Percentiles rank a stretch among this genome's conserved stretches.
These are phyloP conservation scores for Anoncus sp. DNA, from an alignment of 2,888 invertebrate species.

Conservation along the genomic window DNA sequence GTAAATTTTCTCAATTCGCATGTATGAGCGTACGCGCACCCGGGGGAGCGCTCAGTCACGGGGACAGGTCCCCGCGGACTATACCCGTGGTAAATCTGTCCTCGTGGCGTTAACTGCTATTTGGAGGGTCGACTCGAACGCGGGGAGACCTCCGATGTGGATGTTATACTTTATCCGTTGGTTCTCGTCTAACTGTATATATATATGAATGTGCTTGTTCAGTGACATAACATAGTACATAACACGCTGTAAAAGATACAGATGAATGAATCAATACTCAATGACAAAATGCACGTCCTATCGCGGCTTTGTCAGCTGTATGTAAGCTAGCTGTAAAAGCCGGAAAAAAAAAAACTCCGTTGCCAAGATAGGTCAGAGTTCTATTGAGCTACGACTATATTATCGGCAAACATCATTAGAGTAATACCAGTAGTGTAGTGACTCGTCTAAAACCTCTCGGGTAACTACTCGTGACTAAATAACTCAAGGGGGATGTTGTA, in stretches of 20 bases:
- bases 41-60: conserved; percentile 79
- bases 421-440: conserved; percentile 51
- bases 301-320: background rate
- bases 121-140: conserved; percentile 70
- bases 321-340: background rate
- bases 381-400: conserved; percentile 25
- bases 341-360: background rate
- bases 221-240: background rate
- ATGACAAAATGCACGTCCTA: background rate
- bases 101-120: conserved; percentile 78
- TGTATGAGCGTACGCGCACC: conserved; percentile 79
- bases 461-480: conserved; percentile 60
- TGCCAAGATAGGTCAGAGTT: background rate
- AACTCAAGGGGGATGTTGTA: conserved; percentile 46
- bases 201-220: background rate
- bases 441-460: conserved; percentile 42
- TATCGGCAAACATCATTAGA: conserved; percentile 36
- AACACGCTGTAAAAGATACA: conserved; percentile 5
- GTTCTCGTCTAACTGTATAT: conserved; percentile 10
- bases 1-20: conserved; percentile 81
- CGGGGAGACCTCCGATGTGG: conserved; percentile 20
- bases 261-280: conserved; percentile 24
- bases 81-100: conserved; percentile 78
- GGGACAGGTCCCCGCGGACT: conserved; percentile 75
- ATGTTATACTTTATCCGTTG: conserved; percentile 32